Conservation (phyloP, 2,888 invertebrate genomes). For the Eurytoma adleriae region DNA sequence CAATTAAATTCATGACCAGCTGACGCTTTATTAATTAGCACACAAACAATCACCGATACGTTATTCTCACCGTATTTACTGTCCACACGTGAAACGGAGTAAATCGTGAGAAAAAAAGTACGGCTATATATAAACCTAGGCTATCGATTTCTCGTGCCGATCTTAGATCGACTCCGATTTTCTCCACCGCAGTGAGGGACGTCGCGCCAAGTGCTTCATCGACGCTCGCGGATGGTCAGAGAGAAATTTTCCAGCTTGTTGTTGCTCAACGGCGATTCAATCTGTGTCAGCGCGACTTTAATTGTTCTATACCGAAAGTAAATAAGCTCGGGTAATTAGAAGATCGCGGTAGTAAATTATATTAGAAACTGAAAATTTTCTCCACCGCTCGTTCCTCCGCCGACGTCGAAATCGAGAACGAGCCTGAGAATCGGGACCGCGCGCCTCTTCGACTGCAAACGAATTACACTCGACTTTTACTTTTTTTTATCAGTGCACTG, state of each 20-base stretch:
- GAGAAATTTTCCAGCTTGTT: constrained; percentile 18
- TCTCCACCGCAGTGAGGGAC: constrained; percentile 5
- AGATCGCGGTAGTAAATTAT: constrained; percentile 28
- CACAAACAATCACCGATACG: too few relatives aligned
- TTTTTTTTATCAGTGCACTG: too few relatives aligned
- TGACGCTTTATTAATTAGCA: too few relatives aligned
- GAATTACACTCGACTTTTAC: too few relatives aligned
- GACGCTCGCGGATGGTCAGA: constrained; percentile 17
- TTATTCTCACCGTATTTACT: too few relatives aligned
- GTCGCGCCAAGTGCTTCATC: constrained; percentile 10
- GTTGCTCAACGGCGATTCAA: not conserved
- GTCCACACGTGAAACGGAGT: too few relatives aligned
- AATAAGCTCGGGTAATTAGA: constrained; percentile 32
- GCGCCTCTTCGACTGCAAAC: too few relatives aligned
- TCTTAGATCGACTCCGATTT: constrained; percentile 19
- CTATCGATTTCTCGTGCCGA: constrained; percentile 15
- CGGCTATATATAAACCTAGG: not conserved
- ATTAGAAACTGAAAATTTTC: constrained; percentile 35
- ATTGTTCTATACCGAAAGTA: constrained; percentile 7
- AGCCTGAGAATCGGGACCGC: too few relatives aligned
- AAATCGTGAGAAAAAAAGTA: too few relatives aligned
- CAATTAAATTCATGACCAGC: too few relatives aligned
- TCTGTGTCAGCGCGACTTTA: constrained; percentile 13
- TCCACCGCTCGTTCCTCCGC: not conserved
- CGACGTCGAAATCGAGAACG: too few relatives aligned